Percentiles rank a stretch among this genome's conserved stretches.
Conservation (phyloP, 2,888 invertebrate species). For the Leptogaster cylindrica region DNA sequence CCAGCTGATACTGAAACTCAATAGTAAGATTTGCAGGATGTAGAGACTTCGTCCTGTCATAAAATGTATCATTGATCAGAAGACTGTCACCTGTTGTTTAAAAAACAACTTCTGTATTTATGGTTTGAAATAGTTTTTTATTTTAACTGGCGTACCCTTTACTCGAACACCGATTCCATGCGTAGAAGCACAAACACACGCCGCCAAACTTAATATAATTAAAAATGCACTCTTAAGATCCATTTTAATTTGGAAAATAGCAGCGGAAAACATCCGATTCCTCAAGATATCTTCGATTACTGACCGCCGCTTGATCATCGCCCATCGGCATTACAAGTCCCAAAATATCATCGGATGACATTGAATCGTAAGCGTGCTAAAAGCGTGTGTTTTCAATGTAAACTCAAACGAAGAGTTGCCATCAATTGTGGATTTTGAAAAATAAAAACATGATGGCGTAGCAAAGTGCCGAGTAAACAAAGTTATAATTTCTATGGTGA, state of each 20-base stretch:
- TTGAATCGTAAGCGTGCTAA: constrained; percentile 3
- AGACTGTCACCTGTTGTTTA: constrained; percentile 52
- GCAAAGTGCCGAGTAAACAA: no score
- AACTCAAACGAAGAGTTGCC: constrained; percentile 26
- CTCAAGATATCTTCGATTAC: no score
- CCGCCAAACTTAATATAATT: not conserved
- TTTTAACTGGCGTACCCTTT: constrained; percentile 1
- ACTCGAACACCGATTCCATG: constrained; percentile 23
- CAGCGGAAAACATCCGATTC: no score
- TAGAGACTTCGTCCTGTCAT: constrained; percentile 51
- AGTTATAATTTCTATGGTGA: no score
- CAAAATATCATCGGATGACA: constrained; percentile 29
- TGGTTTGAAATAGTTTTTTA: not conserved
- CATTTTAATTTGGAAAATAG: constrained; percentile 9
- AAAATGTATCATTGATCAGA: constrained; percentile 55
- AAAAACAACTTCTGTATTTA: not conserved
- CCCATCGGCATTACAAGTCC: constrained; percentile 19
- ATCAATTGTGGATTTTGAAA: constrained; percentile 3
- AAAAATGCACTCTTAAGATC: constrained; percentile 13
- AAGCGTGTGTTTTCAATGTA: not conserved
- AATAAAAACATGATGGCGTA: no score
- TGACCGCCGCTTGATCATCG: no score
- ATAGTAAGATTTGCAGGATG: constrained; percentile 51
- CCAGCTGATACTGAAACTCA: constrained; percentile 53
- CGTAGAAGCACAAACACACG: not conserved